Base-by-base conservation (phyloP, 2,113 vertebrate species). In the Catharus minimus region DNA sequence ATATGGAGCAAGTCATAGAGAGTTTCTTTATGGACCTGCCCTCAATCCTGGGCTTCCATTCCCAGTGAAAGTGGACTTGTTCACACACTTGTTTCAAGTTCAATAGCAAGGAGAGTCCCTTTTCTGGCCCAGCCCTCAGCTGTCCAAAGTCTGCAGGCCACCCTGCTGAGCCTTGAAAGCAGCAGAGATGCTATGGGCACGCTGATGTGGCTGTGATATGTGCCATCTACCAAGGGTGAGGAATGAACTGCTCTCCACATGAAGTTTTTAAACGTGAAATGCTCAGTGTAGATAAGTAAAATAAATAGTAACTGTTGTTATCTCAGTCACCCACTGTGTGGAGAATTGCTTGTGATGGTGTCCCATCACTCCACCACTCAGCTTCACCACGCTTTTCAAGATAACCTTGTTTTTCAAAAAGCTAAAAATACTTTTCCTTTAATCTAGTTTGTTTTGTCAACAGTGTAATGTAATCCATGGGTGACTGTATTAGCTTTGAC, bases 331-430 rank as follows among this genome's bases (percentile, higher is more conserved):
- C 50, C 58, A 76, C 77, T 52, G 55, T 49, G 58, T 44, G n/a
- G 44, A 78, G 76, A 83, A 92, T 82, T 82, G 76, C 20, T 81
- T 74, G 13, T 88, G 65, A 66, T 67, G 26, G 27, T 57, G 28
- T 79, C 30, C 58, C 46, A 27, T 79, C 67, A 47, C 43, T 55
- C 13, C 32, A 67, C 38, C 41, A 10, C 23, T 88, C 57, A 74
- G 55, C 11, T 50, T 83, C 56, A 68, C 43, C 30, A 18, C 44
- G n/a, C 13, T 88, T 89, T 88, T 80, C 68, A 92, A 86, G 57
- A 80, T 24, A 92, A 66, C 30, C 58, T 91, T 79, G 52, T 32
- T 88, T 77, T 83, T 57, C 24, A 22, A 85, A 78, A 77, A 60
- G 7, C 41, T 91, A 81, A 86, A 92, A 83, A 67, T 50, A 58